phyloP scores from a whole-genome alignment of 2,888 invertebrate genomes.

The Carpatolechia fugitivella region DNA sequence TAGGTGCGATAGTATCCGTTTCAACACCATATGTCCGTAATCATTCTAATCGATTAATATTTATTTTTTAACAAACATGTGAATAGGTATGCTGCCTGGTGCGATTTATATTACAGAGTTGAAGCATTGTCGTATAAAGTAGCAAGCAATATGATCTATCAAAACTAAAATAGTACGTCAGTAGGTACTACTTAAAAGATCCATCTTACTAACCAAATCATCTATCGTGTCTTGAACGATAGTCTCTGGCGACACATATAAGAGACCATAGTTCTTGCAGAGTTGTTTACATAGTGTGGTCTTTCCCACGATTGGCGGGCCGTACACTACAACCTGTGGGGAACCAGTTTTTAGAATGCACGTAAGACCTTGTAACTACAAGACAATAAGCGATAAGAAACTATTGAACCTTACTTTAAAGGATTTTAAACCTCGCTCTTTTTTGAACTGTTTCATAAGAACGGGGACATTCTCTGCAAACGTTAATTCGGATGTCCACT shows the following conservation, averaged over 20 bases:
- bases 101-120: too few relatives aligned
- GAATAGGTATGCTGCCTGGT: too few relatives aligned
- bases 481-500: constrained; percentile 75
- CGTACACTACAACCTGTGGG: constrained; percentile 75
- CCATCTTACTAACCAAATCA: constrained; percentile 72
- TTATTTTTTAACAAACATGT: too few relatives aligned
- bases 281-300: constrained; percentile 78
- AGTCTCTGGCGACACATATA: constrained; percentile 76
- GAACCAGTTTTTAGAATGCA: neutral
- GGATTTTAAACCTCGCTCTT: constrained; percentile 75
- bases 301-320: constrained; percentile 84
- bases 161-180: too few relatives aligned
- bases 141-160: too few relatives aligned
- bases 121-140: too few relatives aligned
- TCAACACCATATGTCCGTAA: neutral
- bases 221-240: constrained; percentile 74
- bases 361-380: neutral
- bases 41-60: neutral
- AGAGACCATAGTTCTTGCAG: constrained; percentile 76
- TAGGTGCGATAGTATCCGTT: neutral
- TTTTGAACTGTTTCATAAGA: constrained; percentile 72
- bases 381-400: neutral
- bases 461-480: constrained; percentile 67
- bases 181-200: neutral
- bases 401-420: constrained; percentile 60